phyloP scores from a whole-genome alignment of 2,888 invertebrate species.

The Syrphus vitripennis region DNA sequence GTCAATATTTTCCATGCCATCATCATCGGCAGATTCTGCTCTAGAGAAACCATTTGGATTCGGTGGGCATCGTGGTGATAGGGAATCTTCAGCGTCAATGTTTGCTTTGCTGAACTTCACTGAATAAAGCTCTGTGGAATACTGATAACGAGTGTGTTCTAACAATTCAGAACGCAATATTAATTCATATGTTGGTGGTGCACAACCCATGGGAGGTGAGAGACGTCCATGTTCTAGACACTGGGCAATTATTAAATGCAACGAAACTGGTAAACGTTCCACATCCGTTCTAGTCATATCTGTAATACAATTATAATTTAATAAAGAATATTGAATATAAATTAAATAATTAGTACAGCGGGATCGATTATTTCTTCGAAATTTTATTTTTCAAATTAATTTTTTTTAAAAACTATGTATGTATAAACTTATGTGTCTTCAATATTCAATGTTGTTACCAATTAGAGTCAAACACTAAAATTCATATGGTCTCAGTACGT shows the following conservation, averaged over 20 bases:
- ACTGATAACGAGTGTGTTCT: slow-evolving; percentile 81
- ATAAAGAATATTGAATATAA: no score
- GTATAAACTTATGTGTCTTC: no score
- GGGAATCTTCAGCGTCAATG: slow-evolving; percentile 79
- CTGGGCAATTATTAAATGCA: slow-evolving; percentile 86
- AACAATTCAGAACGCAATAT: slow-evolving; percentile 87
- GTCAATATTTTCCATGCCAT: slow-evolving; percentile 84
- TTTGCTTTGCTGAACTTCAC: slow-evolving; percentile 80
- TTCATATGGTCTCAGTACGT: no score
- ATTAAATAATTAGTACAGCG: no score
- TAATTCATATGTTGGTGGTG: slow-evolving; percentile 85
- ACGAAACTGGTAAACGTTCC: slow-evolving; percentile 86
- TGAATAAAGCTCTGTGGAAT: slow-evolving; percentile 54
- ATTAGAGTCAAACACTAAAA: no score
- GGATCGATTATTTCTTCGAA: no score
- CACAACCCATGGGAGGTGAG: slow-evolving; percentile 87
- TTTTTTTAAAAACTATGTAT: no score
- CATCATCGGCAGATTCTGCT: slow-evolving; percentile 78
- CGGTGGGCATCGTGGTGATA: slow-evolving; percentile 78
- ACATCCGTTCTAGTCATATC: slow-evolving; percentile 84
- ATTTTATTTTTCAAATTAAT: no score
- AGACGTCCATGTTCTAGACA: slow-evolving; percentile 87
- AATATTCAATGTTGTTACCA: no score
- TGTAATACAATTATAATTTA: slow-evolving; percentile 15
- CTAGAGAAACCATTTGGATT: slow-evolving; percentile 76